Base-by-base conservation (phyloP, 2,797 vertebrate species). In the Cirrhinus mrigala region DNA sequence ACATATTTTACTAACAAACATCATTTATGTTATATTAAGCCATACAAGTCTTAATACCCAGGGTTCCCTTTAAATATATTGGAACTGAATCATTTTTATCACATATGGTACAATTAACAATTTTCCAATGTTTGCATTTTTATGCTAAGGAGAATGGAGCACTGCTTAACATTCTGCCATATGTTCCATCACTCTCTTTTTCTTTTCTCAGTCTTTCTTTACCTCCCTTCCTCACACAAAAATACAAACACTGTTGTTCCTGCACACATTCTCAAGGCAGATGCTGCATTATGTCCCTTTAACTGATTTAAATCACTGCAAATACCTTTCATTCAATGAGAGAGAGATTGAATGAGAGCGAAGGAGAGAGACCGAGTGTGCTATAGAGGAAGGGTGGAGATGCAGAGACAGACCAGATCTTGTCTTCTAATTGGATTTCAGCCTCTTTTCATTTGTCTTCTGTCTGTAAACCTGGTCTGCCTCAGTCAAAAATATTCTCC, bases 271-370 rank as follows among this genome's bases (percentile, higher is more conserved):
- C 84, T 50, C 44, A 79, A 88, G 90, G 79, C 87, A 82, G 83
- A 89, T 85, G 71, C 62, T 85, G 76, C 71, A 84, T 88, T 81
- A 69, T 84, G 83, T 84, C 68, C 69, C 56, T 71, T 52, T 89
- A 54, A 89, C 84, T 90, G 85, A 89, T 87, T 90, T 77, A 79
- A 90, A 91, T 87, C 79, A 83, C 86, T 78, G 79, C 78, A 85
- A 90, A 84, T 86, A 68, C 85, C 80, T 87, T 86, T 82, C 44
- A 87, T 48, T 64, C 74, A 62, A 27, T 50, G 68, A 71, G 16
- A 70, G 71, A 74, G 78, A 78, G 73, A 78, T 18, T 75, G 64
- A 52, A 79, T 69, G 62, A 64, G 62, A 29, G 22, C 58, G 8
- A 24, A 77, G 70, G 54, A 40, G 33, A 22, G 37, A 74, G 14